Base-by-base conservation (phyloP, 53 echinoderm and acorn worm species). In the Zoroaster sp. region DNA sequence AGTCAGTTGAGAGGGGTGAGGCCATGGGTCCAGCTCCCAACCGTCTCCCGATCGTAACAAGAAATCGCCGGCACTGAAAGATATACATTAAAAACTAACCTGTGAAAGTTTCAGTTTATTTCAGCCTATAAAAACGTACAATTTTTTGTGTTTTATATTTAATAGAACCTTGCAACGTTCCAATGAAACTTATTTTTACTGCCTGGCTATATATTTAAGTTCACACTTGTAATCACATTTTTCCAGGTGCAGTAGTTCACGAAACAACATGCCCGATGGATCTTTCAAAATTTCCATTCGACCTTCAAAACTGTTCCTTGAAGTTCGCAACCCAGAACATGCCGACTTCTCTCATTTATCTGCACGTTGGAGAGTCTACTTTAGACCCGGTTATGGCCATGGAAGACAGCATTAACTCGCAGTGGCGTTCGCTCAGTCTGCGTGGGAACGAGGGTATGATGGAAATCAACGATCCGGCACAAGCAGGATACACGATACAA, bases 271-370 rank as follows among this genome's bases (percentile, higher is more conserved):
- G 96, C 77, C 66, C 55, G 20, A 96, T 96, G 96, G 86, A 96
- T 33, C 89, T 96, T 1, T 47, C 75, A 0, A 33, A 80, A 30
- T 96, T 96, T 40, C 96, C 96, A 0, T 93, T 96, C 51, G 96
- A 96, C 54, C 69, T 89, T 18, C 96, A 96, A 54, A 35, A 45
- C 9, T 96, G 96, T 66, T 82, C 82, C 8, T 34, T 96, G 12
- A 70, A 66, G n/a, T 41, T 96, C 55, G 17, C 37, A 30, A 55
- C 78, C 38, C 78, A 78, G 54, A 78, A 78, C 55, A 54, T 52
- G 53, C 78, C 78, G n/a, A 78, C 2, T 6, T 35, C 8, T 17
- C 49, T 52, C 13, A 35, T 78, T 18, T 11, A 54, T 21, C 11
- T 78, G 54, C 30, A 34, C 35, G 4, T 0, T 4, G 55, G 38